Base-by-base conservation (phyloP, 2,888 invertebrate genomes). In the Nephrocerus scutellatus region DNA sequence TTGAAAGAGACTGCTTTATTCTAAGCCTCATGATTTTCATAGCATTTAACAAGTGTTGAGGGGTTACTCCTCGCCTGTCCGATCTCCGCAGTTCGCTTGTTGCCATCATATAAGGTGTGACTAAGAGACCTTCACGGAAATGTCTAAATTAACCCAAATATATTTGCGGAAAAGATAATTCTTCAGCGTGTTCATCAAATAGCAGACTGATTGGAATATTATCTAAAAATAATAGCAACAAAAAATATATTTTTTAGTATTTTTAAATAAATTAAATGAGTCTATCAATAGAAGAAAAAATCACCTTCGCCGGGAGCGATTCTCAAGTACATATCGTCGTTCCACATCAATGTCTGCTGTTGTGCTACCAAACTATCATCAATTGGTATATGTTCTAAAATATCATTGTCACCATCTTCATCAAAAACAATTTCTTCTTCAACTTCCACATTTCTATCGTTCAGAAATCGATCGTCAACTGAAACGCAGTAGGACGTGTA, bases 181-280 rank as follows among this genome's bases (percentile, higher is more conserved):
- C 66, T 59, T 65, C 64, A 7, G 62, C 62, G 52, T 64, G 60
- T 41, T 47, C 47, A 47, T 65, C 64, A 21, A 56, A 59, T 44
- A 63, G 41, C 29, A 59, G 50, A 49, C 53, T 59, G 1, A 51
- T 47, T 22, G 60, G 57, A 3, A 22, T 52, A 14, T 46, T 44
- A n/a, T n/a, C n/a, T n/a, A n/a, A n/a, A n/a, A n/a, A n/a, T n/a
- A n/a, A n/a, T n/a, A n/a, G n/a, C n/a, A n/a, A n/a, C n/a, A n/a
- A n/a, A n/a, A n/a, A n/a, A n/a, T n/a, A n/a, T n/a, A n/a, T n/a
- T n/a, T n/a, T n/a, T n/a, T n/a, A n/a, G n/a, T n/a, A n/a, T n/a
- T n/a, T n/a, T n/a, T n/a, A n/a, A n/a, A n/a, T n/a, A n/a, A n/a
- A n/a, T n/a, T n/a, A n/a, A n/a, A n/a, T n/a, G n/a, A n/a, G n/a